Conservation (phyloP, 2,113 vertebrate genomes). For the Hepsetus odoe region DNA sequence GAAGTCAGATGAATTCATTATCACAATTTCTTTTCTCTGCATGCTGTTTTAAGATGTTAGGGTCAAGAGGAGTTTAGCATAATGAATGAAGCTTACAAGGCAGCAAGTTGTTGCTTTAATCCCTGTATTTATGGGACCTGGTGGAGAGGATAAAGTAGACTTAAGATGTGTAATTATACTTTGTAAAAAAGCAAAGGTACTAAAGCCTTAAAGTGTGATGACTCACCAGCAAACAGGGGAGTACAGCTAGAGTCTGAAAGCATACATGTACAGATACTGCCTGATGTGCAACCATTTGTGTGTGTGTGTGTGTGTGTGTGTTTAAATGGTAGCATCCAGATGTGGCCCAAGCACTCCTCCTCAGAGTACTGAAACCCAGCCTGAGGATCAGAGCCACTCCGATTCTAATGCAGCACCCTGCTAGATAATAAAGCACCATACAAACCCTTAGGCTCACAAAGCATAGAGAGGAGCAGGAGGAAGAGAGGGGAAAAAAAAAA, state of each 20-base stretch:
- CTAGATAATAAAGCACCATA: neutral
- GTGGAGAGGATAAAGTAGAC: neutral
- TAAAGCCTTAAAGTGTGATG: conserved; percentile 47
- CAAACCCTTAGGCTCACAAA: neutral
- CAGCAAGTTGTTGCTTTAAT: neutral
- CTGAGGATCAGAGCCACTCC: neutral
- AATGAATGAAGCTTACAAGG: conserved; percentile 8
- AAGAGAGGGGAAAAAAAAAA: neutral
- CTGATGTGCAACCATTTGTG: neutral
- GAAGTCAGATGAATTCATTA: neutral
- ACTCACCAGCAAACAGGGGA: conserved; percentile 45
- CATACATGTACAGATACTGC: conserved; percentile 41
- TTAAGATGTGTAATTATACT: conserved; percentile 7
- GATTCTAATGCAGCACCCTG: neutral
- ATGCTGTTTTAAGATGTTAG: neutral
- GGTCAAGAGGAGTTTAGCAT: conserved; percentile 1
- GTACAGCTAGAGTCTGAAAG: neutral
- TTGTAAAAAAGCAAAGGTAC: neutral
- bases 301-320: neutral
- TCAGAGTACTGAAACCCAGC: conserved; percentile 9
- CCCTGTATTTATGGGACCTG: neutral
- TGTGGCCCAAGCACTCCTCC: neutral
- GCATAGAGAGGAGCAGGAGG: neutral
- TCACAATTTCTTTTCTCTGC: neutral
- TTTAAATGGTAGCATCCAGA: conserved; percentile 24